Base-by-base conservation (phyloP, 2,113 vertebrate species). In the Ochotona princeps region DNA sequence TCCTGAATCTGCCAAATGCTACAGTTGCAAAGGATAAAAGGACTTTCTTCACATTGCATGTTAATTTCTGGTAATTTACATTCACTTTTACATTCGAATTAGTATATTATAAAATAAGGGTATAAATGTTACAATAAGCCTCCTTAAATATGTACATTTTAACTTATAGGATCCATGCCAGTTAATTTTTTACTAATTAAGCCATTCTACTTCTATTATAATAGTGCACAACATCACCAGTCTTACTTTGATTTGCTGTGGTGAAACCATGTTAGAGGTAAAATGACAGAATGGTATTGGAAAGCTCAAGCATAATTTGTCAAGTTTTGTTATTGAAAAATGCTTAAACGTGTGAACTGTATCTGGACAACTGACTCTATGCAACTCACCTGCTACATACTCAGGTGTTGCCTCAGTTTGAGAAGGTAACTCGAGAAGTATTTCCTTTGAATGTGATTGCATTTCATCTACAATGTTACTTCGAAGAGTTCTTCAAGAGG, bases 1-100 rank as follows among this genome's bases (percentile, higher is more conserved):
- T 98, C 97, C 96, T 97, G 97, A 98, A 98, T 98, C 98, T 98
- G 98, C 98, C 98, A 99, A 98, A 98, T 98, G 98, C 96, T 97
- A 97, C 98, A 95, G 97, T 98, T 98, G 97, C 96, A 96, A 96
- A 97, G 97, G 94, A 98, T 98, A 97, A 98, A 98, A 97, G 95
- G 98, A 97, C 96, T 97, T 97, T 96, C 97, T 98, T 97, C 97
- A 97, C 96, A 97, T 96, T 97, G 97, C 98, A 98, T 98, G 98
- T 96, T 98, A 98, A 98, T 98, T 97, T 97, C 92, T 97, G 93
- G 95, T 97, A 97, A 98, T 98, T 97, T 98, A 98, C 96, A 98
- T 98, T 97, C 96, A 96, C 96, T 98, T 98, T 97, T 94, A 96
- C 97, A 97, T 95, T 94, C 75, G 74, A 98, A 97, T 97, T 97